A percentile compares a stretch with the other conserved stretches of the same genome.
Conservation (phyloP, 2,888 invertebrate genomes). For the Cartodere bifasciata region DNA sequence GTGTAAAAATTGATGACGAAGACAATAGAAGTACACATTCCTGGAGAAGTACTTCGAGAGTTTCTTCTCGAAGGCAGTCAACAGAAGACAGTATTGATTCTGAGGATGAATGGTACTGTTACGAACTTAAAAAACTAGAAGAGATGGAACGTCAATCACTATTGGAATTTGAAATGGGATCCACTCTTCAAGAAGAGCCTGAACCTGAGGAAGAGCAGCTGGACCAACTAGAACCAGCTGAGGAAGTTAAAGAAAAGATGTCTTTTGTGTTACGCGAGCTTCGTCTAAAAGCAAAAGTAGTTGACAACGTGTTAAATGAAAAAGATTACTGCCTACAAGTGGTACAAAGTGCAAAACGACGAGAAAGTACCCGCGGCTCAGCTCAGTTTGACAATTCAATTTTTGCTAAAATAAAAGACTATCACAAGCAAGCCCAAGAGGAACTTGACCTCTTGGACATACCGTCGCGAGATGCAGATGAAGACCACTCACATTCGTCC, state of each 20-base stretch:
- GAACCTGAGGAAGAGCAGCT: slow-evolving; percentile 39
- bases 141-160: slow-evolving; percentile 69
- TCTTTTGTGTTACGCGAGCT: slow-evolving; percentile 66
- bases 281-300: slow-evolving; percentile 49
- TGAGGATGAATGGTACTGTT: slow-evolving; percentile 88
- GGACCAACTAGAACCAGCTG: slow-evolving; percentile 47
- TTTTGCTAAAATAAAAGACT: slow-evolving; percentile 40
- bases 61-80: slow-evolving; percentile 77
- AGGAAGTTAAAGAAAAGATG: slow-evolving; percentile 67
- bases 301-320: slow-evolving; percentile 32
- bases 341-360: slow-evolving; percentile 29
- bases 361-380: slow-evolving; percentile 23
- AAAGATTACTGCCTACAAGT: slow-evolving; percentile 31
- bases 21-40: slow-evolving; percentile 80
- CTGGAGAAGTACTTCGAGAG: slow-evolving; percentile 72
- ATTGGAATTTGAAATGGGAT: slow-evolving; percentile 48
- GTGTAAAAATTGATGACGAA: slow-evolving; percentile 52
- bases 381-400: slow-evolving; percentile 27
- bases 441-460: slow-evolving; percentile 11
- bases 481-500: slow-evolving; percentile 52
- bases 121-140: slow-evolving; percentile 74
- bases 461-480: slow-evolving; percentile 21
- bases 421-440: slow-evolving; percentile 30
- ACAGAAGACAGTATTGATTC: slow-evolving; percentile 89
- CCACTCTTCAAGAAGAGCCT: slow-evolving; percentile 46